Conservation (phyloP, 2,888 invertebrate species). For the Rugalucina vietnamica region DNA sequence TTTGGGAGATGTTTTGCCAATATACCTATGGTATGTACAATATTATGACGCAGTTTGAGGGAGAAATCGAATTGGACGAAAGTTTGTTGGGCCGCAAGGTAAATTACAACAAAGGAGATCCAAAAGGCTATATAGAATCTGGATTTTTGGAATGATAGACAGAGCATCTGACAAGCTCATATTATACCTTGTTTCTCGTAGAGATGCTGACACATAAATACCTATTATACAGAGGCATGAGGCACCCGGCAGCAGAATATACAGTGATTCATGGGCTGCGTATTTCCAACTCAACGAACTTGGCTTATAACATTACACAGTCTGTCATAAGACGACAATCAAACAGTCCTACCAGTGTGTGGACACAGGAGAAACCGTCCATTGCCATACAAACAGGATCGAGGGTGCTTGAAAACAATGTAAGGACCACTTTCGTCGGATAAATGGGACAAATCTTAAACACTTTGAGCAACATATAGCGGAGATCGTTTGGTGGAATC, state of each 20-base stretch:
- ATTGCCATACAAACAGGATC: slow-evolving; percentile 4
- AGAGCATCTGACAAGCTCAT: background rate
- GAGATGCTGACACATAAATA: background rate
- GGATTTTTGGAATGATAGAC: slow-evolving; percentile 8
- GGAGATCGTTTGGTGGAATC: background rate
- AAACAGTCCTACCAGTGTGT: background rate
- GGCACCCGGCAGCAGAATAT: background rate
- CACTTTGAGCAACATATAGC: slow-evolving; percentile 13
- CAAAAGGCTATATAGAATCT: background rate
- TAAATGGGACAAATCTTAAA: slow-evolving; percentile 13
- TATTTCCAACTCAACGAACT: background rate
- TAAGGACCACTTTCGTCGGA: slow-evolving; percentile 5
- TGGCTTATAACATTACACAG: background rate
- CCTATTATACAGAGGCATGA: slow-evolving; percentile 8
- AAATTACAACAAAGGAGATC: background rate
- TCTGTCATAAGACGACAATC: background rate
- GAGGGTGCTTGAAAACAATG: slow-evolving; percentile 22
- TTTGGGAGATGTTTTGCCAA: background rate
- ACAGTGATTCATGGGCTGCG: background rate
- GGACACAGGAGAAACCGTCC: background rate
- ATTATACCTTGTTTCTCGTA: background rate
- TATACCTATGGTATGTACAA: background rate
- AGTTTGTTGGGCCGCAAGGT: slow-evolving; percentile 1
- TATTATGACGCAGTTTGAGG: background rate
- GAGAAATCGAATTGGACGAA: background rate